Percentiles rank a stretch among this genome's conserved stretches.
Evolutionary conservation across 2,888 invertebrate genomes (phyloP).

Genomic region (Acheta domesticus): DNA sequence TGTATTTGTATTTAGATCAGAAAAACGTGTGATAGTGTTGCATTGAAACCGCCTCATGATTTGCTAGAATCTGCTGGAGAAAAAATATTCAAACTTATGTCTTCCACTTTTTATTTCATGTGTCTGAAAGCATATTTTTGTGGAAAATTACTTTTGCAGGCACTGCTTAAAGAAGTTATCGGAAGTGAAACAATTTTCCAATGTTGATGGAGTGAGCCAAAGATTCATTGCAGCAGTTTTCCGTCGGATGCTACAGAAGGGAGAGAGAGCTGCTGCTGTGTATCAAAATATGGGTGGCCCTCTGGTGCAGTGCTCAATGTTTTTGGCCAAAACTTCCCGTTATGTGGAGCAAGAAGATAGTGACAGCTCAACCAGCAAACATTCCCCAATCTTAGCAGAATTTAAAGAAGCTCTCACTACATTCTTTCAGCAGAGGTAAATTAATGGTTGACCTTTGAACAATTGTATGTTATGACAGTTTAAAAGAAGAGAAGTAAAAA

Average conservation of each 20-base stretch:
- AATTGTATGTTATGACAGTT: background rate
- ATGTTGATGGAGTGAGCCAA: slow-evolving; percentile 32
- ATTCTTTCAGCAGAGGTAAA: background rate
- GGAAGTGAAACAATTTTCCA: slow-evolving; percentile 31
- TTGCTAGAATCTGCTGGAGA: no score
- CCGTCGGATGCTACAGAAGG: slow-evolving; percentile 60
- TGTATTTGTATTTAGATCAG: background rate
- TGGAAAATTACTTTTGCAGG: slow-evolving; percentile 21
- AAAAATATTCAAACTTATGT: background rate
- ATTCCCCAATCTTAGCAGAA: slow-evolving; percentile 43
- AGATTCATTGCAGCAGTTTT: slow-evolving; percentile 40
- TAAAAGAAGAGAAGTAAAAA: no score
- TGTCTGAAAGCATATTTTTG: no score
- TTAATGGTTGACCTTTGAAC: background rate
- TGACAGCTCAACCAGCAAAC: slow-evolving; percentile 42
- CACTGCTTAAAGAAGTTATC: slow-evolving; percentile 35
- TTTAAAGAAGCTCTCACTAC: background rate
- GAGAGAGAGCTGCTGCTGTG: slow-evolving; percentile 59
- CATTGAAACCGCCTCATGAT: no score
- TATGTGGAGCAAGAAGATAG: slow-evolving; percentile 47
- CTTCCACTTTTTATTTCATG: background rate
- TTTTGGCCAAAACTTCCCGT: slow-evolving; percentile 61
- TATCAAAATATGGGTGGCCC: slow-evolving; percentile 65
- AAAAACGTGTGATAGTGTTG: background rate
- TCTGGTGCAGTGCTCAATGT: slow-evolving; percentile 61